Conservation (phyloP, 2,113 vertebrate species). For the Onychorhynchus coronatus region DNA sequence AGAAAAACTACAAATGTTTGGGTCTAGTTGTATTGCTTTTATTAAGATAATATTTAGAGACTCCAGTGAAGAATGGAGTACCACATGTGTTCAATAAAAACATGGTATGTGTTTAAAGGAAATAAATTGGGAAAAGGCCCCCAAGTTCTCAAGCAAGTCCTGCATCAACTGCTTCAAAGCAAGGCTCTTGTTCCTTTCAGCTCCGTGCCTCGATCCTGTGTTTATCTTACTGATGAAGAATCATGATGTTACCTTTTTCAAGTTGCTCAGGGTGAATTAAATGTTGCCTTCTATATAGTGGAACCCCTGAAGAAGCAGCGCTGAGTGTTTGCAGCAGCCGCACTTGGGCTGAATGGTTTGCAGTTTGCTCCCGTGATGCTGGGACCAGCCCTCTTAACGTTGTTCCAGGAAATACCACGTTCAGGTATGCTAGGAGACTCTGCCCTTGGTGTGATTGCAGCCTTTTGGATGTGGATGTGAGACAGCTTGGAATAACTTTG, state of each 20-base stretch:
- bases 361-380: background rate
- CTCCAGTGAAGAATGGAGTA: background rate
- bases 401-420: background rate
- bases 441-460: background rate
- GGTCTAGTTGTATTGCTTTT: background rate
- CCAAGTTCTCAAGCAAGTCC: background rate
- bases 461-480: background rate
- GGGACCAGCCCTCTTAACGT: background rate
- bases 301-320: background rate
- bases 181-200: background rate
- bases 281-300: accelerated
- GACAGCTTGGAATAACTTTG: background rate
- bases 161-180: background rate
- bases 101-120: background rate
- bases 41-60: background rate
- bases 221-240: background rate
- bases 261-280: background rate
- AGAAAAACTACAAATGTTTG: background rate
- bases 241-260: background rate
- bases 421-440: background rate
- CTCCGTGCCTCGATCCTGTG: background rate
- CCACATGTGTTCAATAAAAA: background rate
- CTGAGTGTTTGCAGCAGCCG: background rate
- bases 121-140: background rate
- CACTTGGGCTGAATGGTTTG: accelerated